Conservation (phyloP, 2,888 invertebrate species). For the Ommatoiulus sabulosus region DNA sequence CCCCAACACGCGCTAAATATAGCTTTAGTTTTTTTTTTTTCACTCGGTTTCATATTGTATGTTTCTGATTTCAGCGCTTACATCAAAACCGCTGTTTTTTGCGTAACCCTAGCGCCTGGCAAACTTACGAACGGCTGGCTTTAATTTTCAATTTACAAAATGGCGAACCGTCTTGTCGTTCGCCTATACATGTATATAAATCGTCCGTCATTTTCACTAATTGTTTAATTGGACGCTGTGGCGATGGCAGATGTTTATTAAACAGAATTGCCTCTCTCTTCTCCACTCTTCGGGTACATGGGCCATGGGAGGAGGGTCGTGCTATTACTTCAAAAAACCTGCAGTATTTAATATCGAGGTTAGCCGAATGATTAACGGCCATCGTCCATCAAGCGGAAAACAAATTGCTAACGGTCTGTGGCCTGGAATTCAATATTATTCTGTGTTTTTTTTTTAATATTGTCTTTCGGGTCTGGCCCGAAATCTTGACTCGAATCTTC, state of each 20-base stretch:
- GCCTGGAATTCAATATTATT: conserved; percentile 35
- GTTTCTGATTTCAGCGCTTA: conserved; percentile 25
- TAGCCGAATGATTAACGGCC: conserved; percentile 50
- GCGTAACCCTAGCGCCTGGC: neutral
- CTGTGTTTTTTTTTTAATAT: neutral
- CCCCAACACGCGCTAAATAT: neutral
- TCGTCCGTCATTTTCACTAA: conserved; percentile 54
- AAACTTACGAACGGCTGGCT: conserved; percentile 34
- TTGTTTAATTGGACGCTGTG: conserved; percentile 54
- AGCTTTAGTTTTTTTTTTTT: neutral
- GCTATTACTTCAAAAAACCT: neutral
- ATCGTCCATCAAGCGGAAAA: conserved; percentile 42
- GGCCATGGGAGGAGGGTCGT: neutral
- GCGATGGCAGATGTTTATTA: conserved; percentile 49
- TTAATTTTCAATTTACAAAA: conserved; percentile 19
- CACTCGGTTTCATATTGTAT: neutral
- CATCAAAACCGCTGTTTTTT: neutral
- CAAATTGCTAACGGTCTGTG: conserved; percentile 48
- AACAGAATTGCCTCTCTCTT: conserved; percentile 43
- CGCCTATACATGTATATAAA: neutral
- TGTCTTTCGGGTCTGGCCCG: neutral
- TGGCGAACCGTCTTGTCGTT: neutral
- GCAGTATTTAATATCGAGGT: conserved; percentile 51
- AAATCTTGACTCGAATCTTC: conserved; percentile 32
- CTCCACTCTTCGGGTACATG: neutral